phyloP scores from a whole-genome alignment of 2,888 invertebrate genomes.

The Drosophila anomalata region DNA sequence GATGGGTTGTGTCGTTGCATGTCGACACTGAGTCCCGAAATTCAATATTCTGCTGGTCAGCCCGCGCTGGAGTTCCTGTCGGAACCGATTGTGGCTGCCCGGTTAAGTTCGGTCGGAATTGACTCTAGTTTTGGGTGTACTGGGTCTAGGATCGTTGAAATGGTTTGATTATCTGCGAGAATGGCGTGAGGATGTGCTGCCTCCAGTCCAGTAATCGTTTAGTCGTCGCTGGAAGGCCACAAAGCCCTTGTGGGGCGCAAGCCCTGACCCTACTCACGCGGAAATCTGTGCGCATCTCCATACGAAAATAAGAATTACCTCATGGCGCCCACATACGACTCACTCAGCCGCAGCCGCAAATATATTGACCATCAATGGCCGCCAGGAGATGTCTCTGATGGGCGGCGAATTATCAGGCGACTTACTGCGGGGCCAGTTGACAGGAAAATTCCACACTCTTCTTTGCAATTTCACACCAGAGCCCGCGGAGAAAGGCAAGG shows the following conservation, averaged over 20 bases:
- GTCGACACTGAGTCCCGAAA: constrained; percentile 59
- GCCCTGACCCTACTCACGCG: constrained; percentile 48
- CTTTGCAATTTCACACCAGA: constrained; percentile 67
- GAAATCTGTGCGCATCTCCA: constrained; percentile 15
- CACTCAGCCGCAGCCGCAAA: too few species aligned
- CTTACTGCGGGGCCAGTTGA: constrained; percentile 75
- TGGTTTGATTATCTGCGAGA: too few species aligned
- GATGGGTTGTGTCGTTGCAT: constrained; percentile 28
- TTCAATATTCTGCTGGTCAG: constrained; percentile 52
- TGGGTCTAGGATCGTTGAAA: background rate
- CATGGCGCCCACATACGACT: constrained; percentile 33
- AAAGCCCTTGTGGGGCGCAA: background rate
- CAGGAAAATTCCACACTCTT: constrained; percentile 73
- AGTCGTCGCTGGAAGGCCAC: background rate
- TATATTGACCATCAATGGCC: constrained; percentile 8
- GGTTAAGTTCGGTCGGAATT: constrained; percentile 4
- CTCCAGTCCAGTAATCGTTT: too few species aligned
- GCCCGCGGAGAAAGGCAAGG: constrained; percentile 18
- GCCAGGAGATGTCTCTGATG: constrained; percentile 32
- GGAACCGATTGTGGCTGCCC: constrained; percentile 17
- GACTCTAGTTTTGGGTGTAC: constrained; percentile 13
- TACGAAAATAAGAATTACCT: constrained; percentile 49
- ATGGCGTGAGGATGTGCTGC: too few species aligned
- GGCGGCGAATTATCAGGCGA: constrained; percentile 72
- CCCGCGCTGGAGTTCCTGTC: background rate